Base-by-base conservation (phyloP, 2,113 vertebrate genomes). In the Aythya baeri region DNA sequence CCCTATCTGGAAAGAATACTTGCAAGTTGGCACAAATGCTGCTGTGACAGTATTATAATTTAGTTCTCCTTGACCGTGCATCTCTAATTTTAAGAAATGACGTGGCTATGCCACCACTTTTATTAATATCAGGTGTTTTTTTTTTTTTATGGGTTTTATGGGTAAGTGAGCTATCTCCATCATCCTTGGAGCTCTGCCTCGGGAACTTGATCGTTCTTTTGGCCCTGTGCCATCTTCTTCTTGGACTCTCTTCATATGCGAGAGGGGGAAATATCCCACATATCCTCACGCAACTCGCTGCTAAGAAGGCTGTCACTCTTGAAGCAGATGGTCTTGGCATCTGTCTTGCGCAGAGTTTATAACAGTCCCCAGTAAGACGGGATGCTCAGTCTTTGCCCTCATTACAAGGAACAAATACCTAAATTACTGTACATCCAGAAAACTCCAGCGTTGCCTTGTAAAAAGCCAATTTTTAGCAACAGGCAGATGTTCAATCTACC, bases 311-410 rank as follows among this genome's bases (percentile, higher is more conserved):
- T 71, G 81, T 13, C 54, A 84, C 6, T 76, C 76, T 78, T 65
- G 54, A 86, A 92, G 80, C 94, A 95, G 92, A 95, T 96, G 92
- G 90, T 78, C 86, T 84, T 72, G 76, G 80, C 92, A 93, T 96
- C 92, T 95, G 92, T 73, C 92, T 83, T 83, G 81, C 62, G 62
- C 73, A 31, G 83, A 81, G 68, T 81, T 90, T 68, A 31, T 92
- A 90, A 75, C 5, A 86, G 94, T 78, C 83, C 73, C 62, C 68
- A 61, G 32, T 77, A 90, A 92, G 88, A 93, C 34, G 36, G n/a
- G 26, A 55, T 95, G 80, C 73, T 90, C 86, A 86, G 54, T 62
- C 86, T 86, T 96, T 79, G 77, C 83, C 66, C 80, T 94, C 66
- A 25, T 82, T 96, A 61, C 0, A 1, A 87, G 73, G 70, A 94